These are phyloP conservation scores for Oreonectes daqikongensis DNA, from an alignment of 2,797 vertebrate genomes.

Conservation along the genomic window DNA sequence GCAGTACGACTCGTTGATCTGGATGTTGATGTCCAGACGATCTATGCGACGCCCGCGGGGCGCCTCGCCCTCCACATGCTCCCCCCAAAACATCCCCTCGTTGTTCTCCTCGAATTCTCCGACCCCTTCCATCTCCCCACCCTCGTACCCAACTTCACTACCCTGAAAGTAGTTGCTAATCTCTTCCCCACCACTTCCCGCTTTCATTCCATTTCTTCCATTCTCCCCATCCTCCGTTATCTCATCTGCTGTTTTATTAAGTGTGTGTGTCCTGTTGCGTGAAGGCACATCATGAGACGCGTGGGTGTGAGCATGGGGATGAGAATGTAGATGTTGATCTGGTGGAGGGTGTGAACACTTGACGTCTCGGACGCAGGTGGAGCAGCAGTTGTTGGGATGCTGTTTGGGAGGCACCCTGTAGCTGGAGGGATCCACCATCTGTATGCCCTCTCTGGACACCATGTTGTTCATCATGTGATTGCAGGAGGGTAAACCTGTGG, in stretches of 20 bases:
- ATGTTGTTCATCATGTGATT: slow-evolving; percentile 67
- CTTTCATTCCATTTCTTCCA: slow-evolving; percentile 57
- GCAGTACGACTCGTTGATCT: slow-evolving; percentile 96
- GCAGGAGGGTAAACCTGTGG: slow-evolving; percentile 73
- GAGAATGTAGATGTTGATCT: slow-evolving; percentile 67
- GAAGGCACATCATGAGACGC: slow-evolving; percentile 41
- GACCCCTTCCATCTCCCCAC: slow-evolving; percentile 78
- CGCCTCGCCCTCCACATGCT: slow-evolving; percentile 46
- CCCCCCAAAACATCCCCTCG: slow-evolving; percentile 76
- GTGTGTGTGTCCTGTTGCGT: slow-evolving; percentile 52
- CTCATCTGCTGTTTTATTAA: slow-evolving; percentile 43
- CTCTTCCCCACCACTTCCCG: slow-evolving; percentile 72
- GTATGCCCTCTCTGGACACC: slow-evolving; percentile 73
- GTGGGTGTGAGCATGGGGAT: slow-evolving; percentile 62
- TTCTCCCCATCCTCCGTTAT: slow-evolving; percentile 19
- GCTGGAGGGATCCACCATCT: slow-evolving; percentile 85
- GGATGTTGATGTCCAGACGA: slow-evolving; percentile 96
- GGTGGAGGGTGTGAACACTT: slow-evolving; percentile 64
- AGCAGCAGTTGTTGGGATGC: slow-evolving; percentile 72
- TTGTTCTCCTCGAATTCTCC: slow-evolving; percentile 78
- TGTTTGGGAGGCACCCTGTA: slow-evolving; percentile 50
- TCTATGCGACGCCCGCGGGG: slow-evolving; percentile 84
- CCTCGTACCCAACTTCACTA: slow-evolving; percentile 78
- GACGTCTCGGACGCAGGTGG: slow-evolving; percentile 72
- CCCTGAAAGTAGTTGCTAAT: slow-evolving; percentile 82